A percentile compares a stretch with the other conserved stretches of the same genome.
Evolutionary conservation across 1,140 invertebrate genomes (phyloP).

Genomic region (Chrysopa pallens): DNA sequence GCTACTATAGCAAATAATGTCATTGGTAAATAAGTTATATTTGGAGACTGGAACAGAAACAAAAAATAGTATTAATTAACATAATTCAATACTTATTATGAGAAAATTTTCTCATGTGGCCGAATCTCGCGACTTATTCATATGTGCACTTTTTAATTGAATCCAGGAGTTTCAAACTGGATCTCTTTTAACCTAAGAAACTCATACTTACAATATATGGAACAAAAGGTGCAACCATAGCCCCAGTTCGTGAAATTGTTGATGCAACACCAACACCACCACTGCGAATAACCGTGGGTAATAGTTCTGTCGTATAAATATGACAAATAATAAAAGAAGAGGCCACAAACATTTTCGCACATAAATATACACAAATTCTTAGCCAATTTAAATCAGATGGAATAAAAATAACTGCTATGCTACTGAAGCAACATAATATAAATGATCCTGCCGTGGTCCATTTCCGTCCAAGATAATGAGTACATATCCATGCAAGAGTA

Average conservation of each 20-base stretch:
- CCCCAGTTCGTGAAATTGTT: constrained; percentile 36
- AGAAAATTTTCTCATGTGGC: too few species aligned
- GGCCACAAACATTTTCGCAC: constrained; percentile 43
- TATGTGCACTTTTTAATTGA: too few species aligned
- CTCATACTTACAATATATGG: constrained; percentile 32
- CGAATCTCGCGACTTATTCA: too few species aligned
- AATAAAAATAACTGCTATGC: constrained; percentile 24
- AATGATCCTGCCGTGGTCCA: constrained; percentile 27
- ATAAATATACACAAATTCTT: constrained; percentile 32
- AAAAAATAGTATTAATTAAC: too few species aligned
- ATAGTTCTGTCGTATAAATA: constrained; percentile 40
- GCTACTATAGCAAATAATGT: too few species aligned
- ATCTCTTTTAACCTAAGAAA: too few species aligned
- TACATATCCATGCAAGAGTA: constrained; percentile 26
- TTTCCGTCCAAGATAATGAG: constrained; percentile 31
- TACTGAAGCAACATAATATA: constrained; percentile 34
- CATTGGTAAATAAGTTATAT: too few species aligned
- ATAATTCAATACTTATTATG: too few species aligned
- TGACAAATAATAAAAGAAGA: constrained; percentile 39
- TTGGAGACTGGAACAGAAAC: too few species aligned
- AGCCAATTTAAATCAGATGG: constrained; percentile 23
- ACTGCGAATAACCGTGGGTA: constrained; percentile 36
- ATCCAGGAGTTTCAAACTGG: too few species aligned
- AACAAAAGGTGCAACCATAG: constrained; percentile 40
- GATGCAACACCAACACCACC: constrained; percentile 37